Base-by-base conservation (phyloP, 2,113 vertebrate genomes). In the Hiodon alosoides region DNA sequence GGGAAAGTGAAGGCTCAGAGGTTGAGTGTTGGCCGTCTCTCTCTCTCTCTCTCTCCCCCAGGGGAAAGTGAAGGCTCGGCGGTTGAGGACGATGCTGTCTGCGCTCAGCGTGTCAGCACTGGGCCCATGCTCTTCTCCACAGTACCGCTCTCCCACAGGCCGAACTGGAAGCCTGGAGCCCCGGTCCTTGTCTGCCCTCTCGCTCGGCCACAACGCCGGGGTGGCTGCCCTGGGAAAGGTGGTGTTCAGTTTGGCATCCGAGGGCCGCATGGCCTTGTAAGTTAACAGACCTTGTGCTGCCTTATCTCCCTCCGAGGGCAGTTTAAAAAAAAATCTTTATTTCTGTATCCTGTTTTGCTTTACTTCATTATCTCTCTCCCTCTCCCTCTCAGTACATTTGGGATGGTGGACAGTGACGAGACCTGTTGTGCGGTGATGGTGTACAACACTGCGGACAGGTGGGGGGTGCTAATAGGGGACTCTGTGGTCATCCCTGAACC, bases 401-500 rank as follows among this genome's bases (percentile, higher is more conserved):
- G 95, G 57, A 87, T 97, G 88, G 89, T 93, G 65, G 95, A 95
- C 85, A 90, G 91, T 0, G 93, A 95, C 67, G 94, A 93, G 73
- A 89, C 87, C 0, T 97, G 93, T 78, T 90, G 86, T 77, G 89
- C 93, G 3, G 93, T 95, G 78, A 95, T 94, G 90, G 94, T 97
- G 0, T 97, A 97, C 82, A 97, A 97, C 78, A 94, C 91, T 14
- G 94, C 93, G 0, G 87, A 94, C 84, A 94, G 92, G 83, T 97
- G 95, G 95, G 95, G 94, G 0, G 94, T 94, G 48, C 90, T 95
- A 55, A 95, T 97, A 14, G 94, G 94, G 58, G 94, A 97, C 84
- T 90, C 93, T 0, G 94, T 97, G 9, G 94, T 93, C 80, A 90
- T 97, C 78, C 95, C 95, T 7, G 93, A 96, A 76, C 94, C 95